These are phyloP conservation scores for Aldabrachelys gigantea DNA, from an alignment of 2,113 vertebrate species.

Conservation along the genomic window DNA sequence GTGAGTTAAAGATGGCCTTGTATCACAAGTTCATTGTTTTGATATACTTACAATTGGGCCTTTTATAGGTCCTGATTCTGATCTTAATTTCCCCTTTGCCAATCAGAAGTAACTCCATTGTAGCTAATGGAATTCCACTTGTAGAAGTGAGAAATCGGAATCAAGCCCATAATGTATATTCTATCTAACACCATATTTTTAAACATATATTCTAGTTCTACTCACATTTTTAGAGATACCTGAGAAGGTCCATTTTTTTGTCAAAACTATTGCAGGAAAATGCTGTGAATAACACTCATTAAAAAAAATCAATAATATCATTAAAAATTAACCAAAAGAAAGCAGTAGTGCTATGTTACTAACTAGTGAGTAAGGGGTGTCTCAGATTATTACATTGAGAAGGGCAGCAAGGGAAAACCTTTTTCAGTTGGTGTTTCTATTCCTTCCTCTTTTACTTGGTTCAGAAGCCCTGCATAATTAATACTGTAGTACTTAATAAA, in stretches of 20 bases:
- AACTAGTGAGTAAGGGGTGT: not conserved
- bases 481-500: constrained; percentile 81
- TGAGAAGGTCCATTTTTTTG: not conserved
- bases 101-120: not conserved
- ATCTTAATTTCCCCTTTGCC: rapidly evolving
- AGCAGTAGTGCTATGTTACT: constrained; percentile 49
- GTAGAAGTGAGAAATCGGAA: not conserved
- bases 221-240: constrained; percentile 44
- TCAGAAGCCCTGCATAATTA: constrained; percentile 83
- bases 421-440: constrained; percentile 54
- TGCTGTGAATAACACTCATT: constrained; percentile 35
- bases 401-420: constrained; percentile 57
- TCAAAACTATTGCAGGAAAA: constrained; percentile 59
- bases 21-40: not conserved
- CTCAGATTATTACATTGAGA: constrained; percentile 56
- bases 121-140: rapidly evolving
- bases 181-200: constrained; percentile 5
- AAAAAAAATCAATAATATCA: constrained; percentile 58
- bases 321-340: constrained; percentile 72
- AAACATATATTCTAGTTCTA: constrained; percentile 32
- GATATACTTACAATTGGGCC: not conserved
- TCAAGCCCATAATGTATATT: not conserved
- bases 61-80: not conserved
- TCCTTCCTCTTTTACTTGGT: constrained; percentile 72
- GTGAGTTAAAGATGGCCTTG: not conserved